A percentile compares a stretch with the other conserved stretches of the same genome.
These are phyloP conservation scores for Chelonoidis abingdonii DNA, from an alignment of 2,113 vertebrate genomes.

Conservation along the genomic window DNA sequence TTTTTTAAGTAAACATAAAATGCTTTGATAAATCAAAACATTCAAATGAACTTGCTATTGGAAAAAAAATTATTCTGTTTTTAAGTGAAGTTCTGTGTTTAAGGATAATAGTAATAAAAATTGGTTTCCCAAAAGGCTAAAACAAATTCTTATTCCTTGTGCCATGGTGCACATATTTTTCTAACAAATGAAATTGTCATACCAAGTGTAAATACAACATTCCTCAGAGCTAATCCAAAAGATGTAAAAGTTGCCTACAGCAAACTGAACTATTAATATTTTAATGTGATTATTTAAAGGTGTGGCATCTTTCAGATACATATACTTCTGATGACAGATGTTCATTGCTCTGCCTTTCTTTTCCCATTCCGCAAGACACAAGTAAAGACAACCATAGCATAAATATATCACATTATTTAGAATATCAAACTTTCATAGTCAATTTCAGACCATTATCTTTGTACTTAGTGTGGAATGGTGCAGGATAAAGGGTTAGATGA, in stretches of 20 bases:
- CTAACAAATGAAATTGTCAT: conserved; percentile 54
- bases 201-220: conserved; percentile 34
- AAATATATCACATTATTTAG: background rate
- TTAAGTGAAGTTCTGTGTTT: conserved; percentile 57
- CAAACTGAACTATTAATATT: background rate
- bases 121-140: conserved; percentile 55
- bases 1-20: conserved; percentile 77
- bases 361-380: background rate
- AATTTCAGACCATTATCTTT: background rate
- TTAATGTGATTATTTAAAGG: conserved; percentile 34
- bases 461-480: background rate
- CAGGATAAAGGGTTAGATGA: background rate
- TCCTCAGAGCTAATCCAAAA: conserved; percentile 54
- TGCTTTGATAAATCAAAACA: conserved; percentile 79
- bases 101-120: conserved; percentile 63
- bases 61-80: conserved; percentile 47
- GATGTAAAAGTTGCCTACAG: conserved; percentile 44
- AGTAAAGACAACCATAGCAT: background rate
- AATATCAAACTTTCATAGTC: background rate
- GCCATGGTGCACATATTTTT: conserved; percentile 21
- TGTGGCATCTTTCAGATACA: background rate
- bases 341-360: background rate
- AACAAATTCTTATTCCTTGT: conserved; percentile 52
- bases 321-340: background rate
- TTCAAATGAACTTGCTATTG: conserved; percentile 70